phyloP scores from a whole-genome alignment of 1,140 invertebrate genomes.

The Musca domestica region DNA sequence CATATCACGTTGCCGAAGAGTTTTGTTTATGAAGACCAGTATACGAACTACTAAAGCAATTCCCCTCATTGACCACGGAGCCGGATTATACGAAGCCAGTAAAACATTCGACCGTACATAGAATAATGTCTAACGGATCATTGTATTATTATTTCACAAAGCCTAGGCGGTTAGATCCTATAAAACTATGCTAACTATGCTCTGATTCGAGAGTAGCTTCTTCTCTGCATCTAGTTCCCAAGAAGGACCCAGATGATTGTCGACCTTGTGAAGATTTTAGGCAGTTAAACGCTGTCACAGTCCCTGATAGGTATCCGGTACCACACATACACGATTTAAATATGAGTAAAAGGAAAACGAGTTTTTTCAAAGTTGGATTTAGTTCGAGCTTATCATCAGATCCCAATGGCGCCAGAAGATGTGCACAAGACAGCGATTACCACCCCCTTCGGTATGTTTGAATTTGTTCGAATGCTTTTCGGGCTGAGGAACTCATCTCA shows the following conservation, averaged over 20 bases:
- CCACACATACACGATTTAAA: background rate
- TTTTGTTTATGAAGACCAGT: no score
- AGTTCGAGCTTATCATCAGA: background rate
- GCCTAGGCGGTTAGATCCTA: background rate
- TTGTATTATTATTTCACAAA: background rate
- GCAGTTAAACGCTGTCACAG: conserved; percentile 44
- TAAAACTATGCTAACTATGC: no score
- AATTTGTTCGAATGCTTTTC: background rate
- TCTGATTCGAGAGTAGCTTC: background rate
- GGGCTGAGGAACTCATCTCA: conserved; percentile 38
- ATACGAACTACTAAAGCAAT: background rate
- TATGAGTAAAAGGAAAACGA: background rate
- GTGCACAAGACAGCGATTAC: background rate
- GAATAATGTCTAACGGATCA: background rate
- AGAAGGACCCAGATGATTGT: conserved; percentile 28
- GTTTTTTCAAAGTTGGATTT: background rate
- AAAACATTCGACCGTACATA: background rate
- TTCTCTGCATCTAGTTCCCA: background rate
- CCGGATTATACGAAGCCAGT: background rate
- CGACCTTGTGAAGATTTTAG: conserved; percentile 55
- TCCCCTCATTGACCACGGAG: background rate
- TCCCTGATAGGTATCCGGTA: conserved; percentile 5
- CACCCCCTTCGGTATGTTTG: background rate
- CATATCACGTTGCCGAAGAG: no score
- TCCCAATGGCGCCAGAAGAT: background rate